Evolutionary conservation across 2,888 invertebrate species (phyloP), one percentile per base, ranked within the genome.

Genomic region (Eumacrocentrus americanus): DNA sequence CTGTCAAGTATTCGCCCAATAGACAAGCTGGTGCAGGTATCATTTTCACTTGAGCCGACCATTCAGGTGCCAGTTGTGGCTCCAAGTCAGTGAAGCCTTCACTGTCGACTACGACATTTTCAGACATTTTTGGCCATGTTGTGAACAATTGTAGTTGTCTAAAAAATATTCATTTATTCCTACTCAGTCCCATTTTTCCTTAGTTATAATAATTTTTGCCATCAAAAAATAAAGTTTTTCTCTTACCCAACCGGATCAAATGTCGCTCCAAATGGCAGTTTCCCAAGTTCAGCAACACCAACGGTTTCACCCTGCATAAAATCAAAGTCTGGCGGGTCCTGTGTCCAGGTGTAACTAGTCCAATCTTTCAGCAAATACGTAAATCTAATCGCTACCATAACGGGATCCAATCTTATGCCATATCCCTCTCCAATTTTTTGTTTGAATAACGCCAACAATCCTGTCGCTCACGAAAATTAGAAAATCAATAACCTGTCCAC

Each of bases 21-120:
- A 94, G 86, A 76, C 92, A 93, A 18, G 87, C 84, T 0, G 91
- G 88, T 57, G 88, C 86, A 12, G 89, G 87, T 18, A 87, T 85
- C 81, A 89, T 86, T 76, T 86, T 85, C 6, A 88, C 83, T 65
- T 87, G 86, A 11, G 89, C 82, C 1, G 88, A 87, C 95, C 95
- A 96, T 58, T 87, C 85, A 0, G 92, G 92, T 73, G 95, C 86
- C 85, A 87, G 84, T 46, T 87, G 79, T 1, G 97, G 94, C 77
- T 95, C 91, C 72, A 98, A 89, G 79, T 96, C 95, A 16, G 92
- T 90, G 80, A 92, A 93, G 65, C 88, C 88, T 68, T 92, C 91
- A 64, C 91, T 92, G 77, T 98, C 98, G 1, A 94, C 88, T 22
- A 95, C 89, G 60, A 92, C 87, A 77, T 91, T 90, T 79, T 95